Base-by-base conservation (phyloP, 1,140 invertebrate species). In the Papilio polyxenes region DNA sequence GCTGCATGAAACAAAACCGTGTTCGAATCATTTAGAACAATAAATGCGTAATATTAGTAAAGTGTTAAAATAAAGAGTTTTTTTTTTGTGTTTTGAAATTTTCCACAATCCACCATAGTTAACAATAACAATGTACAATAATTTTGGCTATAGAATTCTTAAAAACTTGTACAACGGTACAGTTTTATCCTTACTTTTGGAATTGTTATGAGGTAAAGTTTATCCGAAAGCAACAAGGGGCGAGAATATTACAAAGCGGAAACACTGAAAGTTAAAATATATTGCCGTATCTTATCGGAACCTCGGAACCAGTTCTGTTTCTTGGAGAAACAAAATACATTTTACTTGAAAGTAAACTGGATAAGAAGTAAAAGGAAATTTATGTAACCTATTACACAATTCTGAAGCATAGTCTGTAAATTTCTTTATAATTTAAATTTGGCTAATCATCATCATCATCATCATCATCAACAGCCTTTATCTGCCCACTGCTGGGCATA, bases 121-220 rank as follows among this genome's bases (percentile, higher is more conserved):
- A 23, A 65, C 65, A 37, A 31, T 69, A 69, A 69, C 65, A 69
- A 69, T 69, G 65, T 3, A 69, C 65, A 37, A 37, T 69, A 37
- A 69, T 69, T 69, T 20, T 23, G 15, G n/a, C 13, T 37, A 15
- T 69, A 37, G 65, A 69, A 69, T 69, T 69, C 23, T 15, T 69
- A 15, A 69, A 78, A 78, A 59, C 76, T 59, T 78, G 23, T 56
- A 53, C 31, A 78, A 59, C 31, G 75, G 15, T 37, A 49, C 40
- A 78, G 20, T 59, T 78, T 78, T 78, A 78, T 77, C 76, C 23
- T 78, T 78, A 78, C 51, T 59, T 53, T 78, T 78, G 51, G 76
- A 78, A 59, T 56, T 78, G 76, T 78, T 78, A 78, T 59, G 76
- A 78, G 76, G 53, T 78, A 78, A 78, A 78, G 49, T 78, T 78